Evolutionary conservation across 2,113 vertebrate species (phyloP).

Genomic region (Ceratotherium simum): DNA sequence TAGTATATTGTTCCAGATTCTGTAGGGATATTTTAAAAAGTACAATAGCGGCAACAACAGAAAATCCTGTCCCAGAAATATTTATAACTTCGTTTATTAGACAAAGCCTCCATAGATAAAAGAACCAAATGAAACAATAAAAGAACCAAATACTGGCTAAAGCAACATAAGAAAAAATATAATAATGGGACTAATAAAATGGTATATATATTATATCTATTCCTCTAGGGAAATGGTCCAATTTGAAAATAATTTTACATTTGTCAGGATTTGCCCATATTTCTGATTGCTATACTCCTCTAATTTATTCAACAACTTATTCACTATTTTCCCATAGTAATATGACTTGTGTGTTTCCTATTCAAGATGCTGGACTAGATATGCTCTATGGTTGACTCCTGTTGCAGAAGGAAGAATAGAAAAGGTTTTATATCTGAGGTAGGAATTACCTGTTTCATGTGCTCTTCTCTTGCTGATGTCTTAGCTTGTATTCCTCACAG

Average conservation of each 20-base stretch:
- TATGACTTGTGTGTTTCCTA: background rate
- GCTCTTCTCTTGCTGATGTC: background rate
- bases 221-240: background rate
- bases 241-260: conserved; percentile 37
- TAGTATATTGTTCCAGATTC: conserved; percentile 6
- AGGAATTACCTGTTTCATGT: conserved; percentile 4
- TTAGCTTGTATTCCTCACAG: background rate
- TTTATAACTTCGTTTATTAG: conserved; percentile 47
- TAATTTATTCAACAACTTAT: background rate
- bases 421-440: conserved; percentile 6
- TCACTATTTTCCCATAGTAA: background rate
- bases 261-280: background rate
- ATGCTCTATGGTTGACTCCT: background rate
- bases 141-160: conserved; percentile 6
- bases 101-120: conserved; percentile 17
- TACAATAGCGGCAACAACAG: background rate
- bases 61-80: conserved; percentile 44
- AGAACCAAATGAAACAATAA: conserved; percentile 12
- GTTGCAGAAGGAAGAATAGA: background rate
- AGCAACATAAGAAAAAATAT: conserved; percentile 51
- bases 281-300: background rate
- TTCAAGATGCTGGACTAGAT: background rate
- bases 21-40: conserved; percentile 10
- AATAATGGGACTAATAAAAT: background rate
- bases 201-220: background rate